These are phyloP conservation scores for Marcusenius ussheri DNA, from an alignment of 2,113 vertebrate genomes.

Conservation along the genomic window DNA sequence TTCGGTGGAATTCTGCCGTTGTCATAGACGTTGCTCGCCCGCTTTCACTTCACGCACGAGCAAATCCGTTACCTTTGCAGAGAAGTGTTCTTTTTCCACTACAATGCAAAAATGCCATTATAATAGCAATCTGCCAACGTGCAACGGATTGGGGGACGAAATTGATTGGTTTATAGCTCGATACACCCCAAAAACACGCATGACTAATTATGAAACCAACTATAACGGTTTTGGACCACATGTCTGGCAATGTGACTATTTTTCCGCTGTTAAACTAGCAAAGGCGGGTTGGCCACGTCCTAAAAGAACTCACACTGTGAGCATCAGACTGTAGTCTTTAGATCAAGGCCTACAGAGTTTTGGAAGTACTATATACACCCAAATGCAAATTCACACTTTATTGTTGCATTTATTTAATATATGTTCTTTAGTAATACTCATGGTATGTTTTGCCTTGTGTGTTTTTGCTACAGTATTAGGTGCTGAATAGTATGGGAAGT, in stretches of 20 bases:
- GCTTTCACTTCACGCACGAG: neutral
- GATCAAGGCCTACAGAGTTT: neutral
- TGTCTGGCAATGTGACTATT: neutral
- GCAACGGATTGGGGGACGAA: neutral
- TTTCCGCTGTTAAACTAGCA: neutral
- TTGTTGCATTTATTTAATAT: neutral
- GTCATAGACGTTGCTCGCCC: neutral
- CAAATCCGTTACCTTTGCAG: neutral
- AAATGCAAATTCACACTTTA: neutral
- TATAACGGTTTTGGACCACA: neutral
- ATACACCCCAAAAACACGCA: neutral
- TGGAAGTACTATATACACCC: too few species aligned
- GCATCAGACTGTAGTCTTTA: neutral
- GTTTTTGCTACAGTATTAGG: neutral
- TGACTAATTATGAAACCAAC: neutral
- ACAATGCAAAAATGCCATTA: neutral
- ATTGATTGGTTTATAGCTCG: neutral
- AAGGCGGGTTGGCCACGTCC: neutral
- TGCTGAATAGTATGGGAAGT: neutral
- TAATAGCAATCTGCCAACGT: neutral
- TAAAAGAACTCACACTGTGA: neutral
- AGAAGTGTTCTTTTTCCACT: neutral
- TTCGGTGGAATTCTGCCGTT: neutral
- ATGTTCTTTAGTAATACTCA: neutral
- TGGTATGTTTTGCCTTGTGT: neutral